Conservation (phyloP, 2,113 vertebrate species). For the Dendrocopos noguchii region DNA sequence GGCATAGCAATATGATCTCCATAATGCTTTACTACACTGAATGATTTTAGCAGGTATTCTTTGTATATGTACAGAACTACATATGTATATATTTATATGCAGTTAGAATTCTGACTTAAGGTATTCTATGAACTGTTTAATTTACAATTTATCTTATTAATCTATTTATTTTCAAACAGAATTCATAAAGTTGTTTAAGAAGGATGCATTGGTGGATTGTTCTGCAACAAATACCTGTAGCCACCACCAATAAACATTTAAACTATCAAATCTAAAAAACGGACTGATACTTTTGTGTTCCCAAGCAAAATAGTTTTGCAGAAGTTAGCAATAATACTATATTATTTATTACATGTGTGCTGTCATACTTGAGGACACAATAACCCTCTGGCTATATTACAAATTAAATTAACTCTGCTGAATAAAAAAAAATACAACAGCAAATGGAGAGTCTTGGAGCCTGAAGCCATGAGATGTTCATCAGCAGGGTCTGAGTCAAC, state of each 20-base stretch:
- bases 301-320: not conserved
- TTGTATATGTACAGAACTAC: not conserved
- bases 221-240: not conserved
- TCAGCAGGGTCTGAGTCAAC: constrained; percentile 38
- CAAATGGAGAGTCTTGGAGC: constrained; percentile 24
- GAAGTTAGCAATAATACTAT: not conserved
- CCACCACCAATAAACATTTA: not conserved
- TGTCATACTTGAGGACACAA: constrained; percentile 38
- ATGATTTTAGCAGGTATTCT: not conserved
- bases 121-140: not conserved
- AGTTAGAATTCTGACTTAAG: not conserved
- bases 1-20: not conserved
- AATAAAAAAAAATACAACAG: constrained; percentile 41
- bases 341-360: constrained; percentile 27
- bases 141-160: not conserved
- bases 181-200: not conserved
- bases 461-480: constrained; percentile 29
- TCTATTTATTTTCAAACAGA: not conserved
- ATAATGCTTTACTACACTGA: not conserved
- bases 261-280: not conserved
- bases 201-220: not conserved
- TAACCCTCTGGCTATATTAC: constrained; percentile 76
- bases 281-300: not conserved
- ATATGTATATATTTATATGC: not conserved
- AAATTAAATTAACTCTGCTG: constrained; percentile 77